Evolutionary conservation across 2,797 vertebrate genomes (phyloP).

Genomic region (Sebastes vulpes): DNA sequence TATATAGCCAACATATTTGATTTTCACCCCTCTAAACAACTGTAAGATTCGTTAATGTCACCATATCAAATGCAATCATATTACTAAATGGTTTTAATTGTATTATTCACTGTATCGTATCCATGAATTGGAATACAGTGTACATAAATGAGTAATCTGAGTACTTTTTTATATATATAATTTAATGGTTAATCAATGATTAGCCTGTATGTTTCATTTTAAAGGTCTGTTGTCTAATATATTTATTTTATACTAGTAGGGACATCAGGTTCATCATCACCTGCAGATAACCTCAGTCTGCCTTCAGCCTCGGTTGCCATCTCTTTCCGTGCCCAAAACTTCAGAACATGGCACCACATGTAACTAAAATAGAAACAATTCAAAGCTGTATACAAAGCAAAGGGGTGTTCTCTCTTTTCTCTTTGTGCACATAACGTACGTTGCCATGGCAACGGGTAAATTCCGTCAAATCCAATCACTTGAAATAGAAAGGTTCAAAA

Average conservation of each 20-base stretch:
- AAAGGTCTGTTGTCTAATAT: background rate
- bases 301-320: slow-evolving; percentile 33
- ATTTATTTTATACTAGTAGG: background rate
- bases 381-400: slow-evolving; percentile 55
- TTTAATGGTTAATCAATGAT: background rate
- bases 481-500: slow-evolving; percentile 24
- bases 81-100: background rate
- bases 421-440: slow-evolving; percentile 26
- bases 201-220: background rate
- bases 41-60: background rate
- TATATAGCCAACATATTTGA: background rate
- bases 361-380: slow-evolving; percentile 67
- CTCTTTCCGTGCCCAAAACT: slow-evolving; percentile 56
- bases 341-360: slow-evolving; percentile 39
- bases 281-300: background rate
- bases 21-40: background rate
- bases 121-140: background rate
- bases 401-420: slow-evolving; percentile 19
- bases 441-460: slow-evolving; percentile 39
- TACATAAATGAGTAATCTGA: background rate
- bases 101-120: background rate
- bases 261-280: background rate
- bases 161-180: background rate
- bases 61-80: background rate
- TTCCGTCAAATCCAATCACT: slow-evolving; percentile 18